Evolutionary conservation across 2,888 invertebrate species (phyloP).

Genomic region (Hoplodrina blanda): DNA sequence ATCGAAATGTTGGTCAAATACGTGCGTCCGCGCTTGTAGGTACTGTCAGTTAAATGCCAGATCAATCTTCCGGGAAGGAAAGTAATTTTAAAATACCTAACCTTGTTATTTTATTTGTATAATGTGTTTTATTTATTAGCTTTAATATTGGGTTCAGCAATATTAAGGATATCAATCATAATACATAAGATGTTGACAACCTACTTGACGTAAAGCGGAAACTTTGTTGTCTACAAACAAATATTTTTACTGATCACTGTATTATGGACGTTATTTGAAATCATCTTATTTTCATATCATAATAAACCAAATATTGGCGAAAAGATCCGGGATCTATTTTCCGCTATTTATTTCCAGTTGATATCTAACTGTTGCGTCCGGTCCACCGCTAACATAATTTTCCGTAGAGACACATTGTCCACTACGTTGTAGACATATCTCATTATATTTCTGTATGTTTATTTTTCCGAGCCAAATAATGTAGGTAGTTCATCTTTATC

Average conservation of each 20-base stretch:
- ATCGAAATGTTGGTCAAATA: slow-evolving; percentile 21
- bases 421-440: slow-evolving; percentile 29
- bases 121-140: slow-evolving; percentile 40
- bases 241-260: slow-evolving; percentile 4
- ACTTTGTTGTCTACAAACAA: slow-evolving; percentile 13
- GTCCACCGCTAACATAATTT: neutral
- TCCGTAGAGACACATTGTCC: slow-evolving; percentile 21
- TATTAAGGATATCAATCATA: slow-evolving; percentile 33
- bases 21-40: neutral
- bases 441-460: slow-evolving; percentile 37
- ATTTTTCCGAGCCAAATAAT: slow-evolving; percentile 38
- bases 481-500: slow-evolving; percentile 30
- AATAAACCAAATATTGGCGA: too few species aligned
- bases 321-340: neutral
- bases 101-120: slow-evolving; percentile 26
- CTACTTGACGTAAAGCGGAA: neutral
- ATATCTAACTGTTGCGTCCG: slow-evolving; percentile 22
- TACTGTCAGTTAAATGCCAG: neutral
- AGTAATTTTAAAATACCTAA: slow-evolving; percentile 34
- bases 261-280: neutral
- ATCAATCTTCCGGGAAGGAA: slow-evolving; percentile 30
- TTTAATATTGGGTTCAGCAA: slow-evolving; percentile 32
- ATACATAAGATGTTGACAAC: neutral
- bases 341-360: neutral
- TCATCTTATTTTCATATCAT: neutral